phyloP scores from a whole-genome alignment of 2,888 invertebrate species.

The Orthonevra nobilis region DNA sequence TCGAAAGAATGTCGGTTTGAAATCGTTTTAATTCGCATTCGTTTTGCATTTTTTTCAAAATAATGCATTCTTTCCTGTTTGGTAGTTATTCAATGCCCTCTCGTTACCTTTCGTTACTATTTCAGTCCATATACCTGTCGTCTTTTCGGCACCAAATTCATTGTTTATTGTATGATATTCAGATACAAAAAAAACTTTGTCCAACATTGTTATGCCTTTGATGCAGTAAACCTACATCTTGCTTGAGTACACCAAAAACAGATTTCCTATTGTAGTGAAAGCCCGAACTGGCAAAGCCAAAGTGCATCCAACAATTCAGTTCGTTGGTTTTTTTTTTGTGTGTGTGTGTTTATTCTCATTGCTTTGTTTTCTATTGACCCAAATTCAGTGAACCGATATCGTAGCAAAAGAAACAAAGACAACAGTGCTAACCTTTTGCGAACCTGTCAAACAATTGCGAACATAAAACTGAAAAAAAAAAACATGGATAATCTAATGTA shows the following conservation, averaged over 20 bases:
- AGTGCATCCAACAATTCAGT: constrained; percentile 13
- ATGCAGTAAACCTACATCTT: constrained; percentile 35
- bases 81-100: no score
- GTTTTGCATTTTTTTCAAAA: no score
- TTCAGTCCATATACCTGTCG: no score
- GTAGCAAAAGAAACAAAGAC: constrained; percentile 33
- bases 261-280: constrained; percentile 19
- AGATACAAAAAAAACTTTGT: constrained; percentile 1
- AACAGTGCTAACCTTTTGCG: constrained; percentile 27
- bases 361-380: constrained; percentile 47
- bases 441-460: background rate
- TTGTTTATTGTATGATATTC: constrained; percentile 5
- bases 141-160: no score
- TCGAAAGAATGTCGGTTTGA: no score
- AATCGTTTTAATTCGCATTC: no score
- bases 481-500: background rate
- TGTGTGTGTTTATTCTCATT: background rate
- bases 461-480: background rate
- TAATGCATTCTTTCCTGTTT: no score
- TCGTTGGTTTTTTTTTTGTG: background rate
- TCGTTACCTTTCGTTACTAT: no score
- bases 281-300: background rate
- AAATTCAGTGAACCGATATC: constrained; percentile 52
- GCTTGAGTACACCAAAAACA: constrained; percentile 32
- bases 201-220: constrained; percentile 16